Conservation (phyloP, 1,140 invertebrate genomes). For the Cydia pomonella region DNA sequence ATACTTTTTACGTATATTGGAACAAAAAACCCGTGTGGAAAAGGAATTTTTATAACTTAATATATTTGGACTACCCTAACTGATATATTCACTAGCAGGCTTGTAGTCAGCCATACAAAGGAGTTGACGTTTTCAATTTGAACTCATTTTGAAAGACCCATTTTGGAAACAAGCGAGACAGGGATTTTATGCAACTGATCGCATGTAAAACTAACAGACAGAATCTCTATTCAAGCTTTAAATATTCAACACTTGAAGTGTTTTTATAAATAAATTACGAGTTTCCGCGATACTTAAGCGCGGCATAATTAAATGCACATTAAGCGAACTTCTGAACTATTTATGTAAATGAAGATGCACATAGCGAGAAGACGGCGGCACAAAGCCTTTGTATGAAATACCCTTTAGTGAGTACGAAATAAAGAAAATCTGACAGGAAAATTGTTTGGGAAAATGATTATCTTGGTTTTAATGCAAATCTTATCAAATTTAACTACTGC, state of each 20-base stretch:
- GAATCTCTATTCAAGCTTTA: background rate
- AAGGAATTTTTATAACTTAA: too few species aligned
- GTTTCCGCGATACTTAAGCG: constrained; percentile 14
- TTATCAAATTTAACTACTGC: too few species aligned
- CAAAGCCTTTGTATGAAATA: constrained; percentile 50
- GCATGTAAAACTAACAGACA: background rate
- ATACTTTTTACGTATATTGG: too few species aligned
- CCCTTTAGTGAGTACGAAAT: constrained; percentile 47
- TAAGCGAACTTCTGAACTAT: constrained; percentile 40
- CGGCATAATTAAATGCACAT: constrained; percentile 38
- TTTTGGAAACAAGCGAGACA: background rate
- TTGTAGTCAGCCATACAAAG: too few species aligned
- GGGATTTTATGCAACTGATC: background rate
- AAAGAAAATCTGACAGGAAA: constrained; percentile 42
- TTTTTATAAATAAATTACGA: constrained; percentile 5
- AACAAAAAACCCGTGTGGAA: too few species aligned
- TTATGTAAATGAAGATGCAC: constrained; percentile 50
- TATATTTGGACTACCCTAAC: too few species aligned
- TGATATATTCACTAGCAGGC: too few species aligned
- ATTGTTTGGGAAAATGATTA: background rate
- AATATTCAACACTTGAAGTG: background rate
- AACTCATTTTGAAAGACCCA: too few species aligned
- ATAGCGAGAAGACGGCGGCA: constrained; percentile 41
- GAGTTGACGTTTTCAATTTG: too few species aligned
- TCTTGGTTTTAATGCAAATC: background rate